Base-by-base conservation (phyloP, 2,113 vertebrate genomes). In the Solea solea region DNA sequence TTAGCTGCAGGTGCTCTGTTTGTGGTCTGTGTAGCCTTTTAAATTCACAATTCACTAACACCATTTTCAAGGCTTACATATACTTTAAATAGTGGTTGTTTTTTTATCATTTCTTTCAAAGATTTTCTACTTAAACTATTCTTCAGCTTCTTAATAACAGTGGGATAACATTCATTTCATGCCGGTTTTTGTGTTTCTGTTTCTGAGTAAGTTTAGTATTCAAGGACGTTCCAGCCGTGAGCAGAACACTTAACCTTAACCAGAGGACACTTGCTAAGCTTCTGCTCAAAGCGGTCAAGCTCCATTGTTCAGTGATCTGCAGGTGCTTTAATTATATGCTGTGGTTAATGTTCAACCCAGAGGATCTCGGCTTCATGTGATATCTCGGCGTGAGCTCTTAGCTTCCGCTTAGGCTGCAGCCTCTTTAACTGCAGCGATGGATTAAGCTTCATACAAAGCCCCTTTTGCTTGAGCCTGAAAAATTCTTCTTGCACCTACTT, bases 331-430 rank as follows among this genome's bases (percentile, higher is more conserved):
- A 85, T 69, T 45, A 25, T 44, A 58, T 34, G 44, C 12, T 63
- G 56, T 67, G 57, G 92, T 93, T 92, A 91, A 93, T 90, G 78
- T 85, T 67, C 84, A 90, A 91, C 90, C 69, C 51, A 55, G 67
- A 48, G 54, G 46, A 56, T 40, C 62, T 83, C 56, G 56, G 64
- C 48, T 74, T 76, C 85, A 81, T 84, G 83, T 83, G 78, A 86
- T 83, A 81, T 83, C 66, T 86, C 56, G 62, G 67, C 64, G 78
- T 76, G 83, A 86, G 85, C 79, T 75, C 84, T 88, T 80, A 51
- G 78, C 83, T 84, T 78, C 72, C 61, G 60, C 78, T 87, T 80
- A 74, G 61, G 44, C 72, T 69, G 87, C 83, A 74, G 62, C 41
- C 58, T 34, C 69, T 69, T 74, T n/a, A 75, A 81, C 69, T 72